Percentiles rank a stretch among this genome's conserved stretches.
Evolutionary conservation across 2,113 vertebrate genomes (phyloP).

Genomic region (Scomber scombrus): DNA sequence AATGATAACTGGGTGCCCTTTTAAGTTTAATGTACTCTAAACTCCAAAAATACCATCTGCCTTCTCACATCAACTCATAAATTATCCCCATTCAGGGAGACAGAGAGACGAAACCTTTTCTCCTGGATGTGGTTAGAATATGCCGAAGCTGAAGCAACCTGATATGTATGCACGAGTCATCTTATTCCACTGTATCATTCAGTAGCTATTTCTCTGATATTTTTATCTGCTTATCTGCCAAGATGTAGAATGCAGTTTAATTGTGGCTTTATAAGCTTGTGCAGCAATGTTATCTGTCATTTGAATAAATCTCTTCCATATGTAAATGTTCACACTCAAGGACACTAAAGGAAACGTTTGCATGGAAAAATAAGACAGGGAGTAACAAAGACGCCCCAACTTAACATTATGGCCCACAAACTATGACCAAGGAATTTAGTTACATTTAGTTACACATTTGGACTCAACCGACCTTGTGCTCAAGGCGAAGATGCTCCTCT

Average conservation of each 20-base stretch:
- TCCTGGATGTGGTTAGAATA: conserved; percentile 25
- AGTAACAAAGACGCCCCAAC: too few species aligned
- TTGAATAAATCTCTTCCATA: background rate
- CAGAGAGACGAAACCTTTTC: conserved; percentile 28
- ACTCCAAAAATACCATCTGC: conserved; percentile 30
- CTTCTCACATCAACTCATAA: conserved; percentile 18
- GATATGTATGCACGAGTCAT: conserved; percentile 15
- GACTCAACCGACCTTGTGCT: conserved; percentile 92
- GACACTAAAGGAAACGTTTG: background rate
- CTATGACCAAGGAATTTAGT: background rate
- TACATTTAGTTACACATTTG: background rate
- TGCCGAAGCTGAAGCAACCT: background rate
- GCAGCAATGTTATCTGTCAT: background rate
- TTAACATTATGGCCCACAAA: too few species aligned
- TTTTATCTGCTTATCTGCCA: conserved; percentile 19
- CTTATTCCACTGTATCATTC: conserved; percentile 9
- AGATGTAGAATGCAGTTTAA: background rate
- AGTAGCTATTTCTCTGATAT: background rate
- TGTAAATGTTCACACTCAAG: background rate
- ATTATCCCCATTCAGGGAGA: conserved; percentile 21
- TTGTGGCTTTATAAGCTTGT: background rate
- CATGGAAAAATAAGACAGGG: background rate
- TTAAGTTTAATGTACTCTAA: conserved; percentile 31
- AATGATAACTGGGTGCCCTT: background rate
- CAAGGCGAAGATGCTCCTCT: conserved; percentile 92